Conservation (phyloP, 2,113 vertebrate species). For the Plectropomus leopardus region DNA sequence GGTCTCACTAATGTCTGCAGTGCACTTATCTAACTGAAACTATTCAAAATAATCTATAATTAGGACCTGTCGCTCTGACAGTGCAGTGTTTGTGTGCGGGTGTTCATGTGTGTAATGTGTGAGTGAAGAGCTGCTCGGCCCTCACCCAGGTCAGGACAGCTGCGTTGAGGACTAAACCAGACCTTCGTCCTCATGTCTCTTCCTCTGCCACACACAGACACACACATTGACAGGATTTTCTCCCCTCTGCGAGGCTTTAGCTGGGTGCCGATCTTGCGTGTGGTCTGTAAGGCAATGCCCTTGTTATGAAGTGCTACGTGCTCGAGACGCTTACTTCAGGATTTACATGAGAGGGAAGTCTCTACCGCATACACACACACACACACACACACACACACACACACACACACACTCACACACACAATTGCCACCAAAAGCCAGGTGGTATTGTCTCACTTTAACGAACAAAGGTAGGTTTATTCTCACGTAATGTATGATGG, state of each 20-base stretch:
- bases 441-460: constrained; percentile 34
- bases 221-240: constrained; percentile 57
- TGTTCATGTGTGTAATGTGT: constrained; percentile 30
- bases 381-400: constrained; percentile 20
- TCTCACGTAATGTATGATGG: constrained; percentile 43
- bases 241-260: constrained; percentile 46
- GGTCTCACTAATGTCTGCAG: background rate
- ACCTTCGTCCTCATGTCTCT: constrained; percentile 23
- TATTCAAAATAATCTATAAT: background rate
- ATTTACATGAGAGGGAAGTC: constrained; percentile 66
- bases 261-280: constrained; percentile 66
- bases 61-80: background rate
- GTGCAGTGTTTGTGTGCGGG: constrained; percentile 3
- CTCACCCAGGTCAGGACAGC: constrained; percentile 46
- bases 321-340: constrained; percentile 65
- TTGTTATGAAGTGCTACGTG: constrained; percentile 78
- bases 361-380: constrained; percentile 4
- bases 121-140: background rate
- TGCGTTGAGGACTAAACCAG: constrained; percentile 40
- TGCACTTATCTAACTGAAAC: background rate
- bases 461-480: constrained; percentile 62
- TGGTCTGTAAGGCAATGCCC: constrained; percentile 83
- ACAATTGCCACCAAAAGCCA: constrained; percentile 79
- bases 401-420: background rate
- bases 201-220: constrained; percentile 52